Percentiles rank a stretch among this genome's conserved stretches.
phyloP scores from a whole-genome alignment of 2,888 invertebrate genomes.

The Hirtodrosophila duncani region DNA sequence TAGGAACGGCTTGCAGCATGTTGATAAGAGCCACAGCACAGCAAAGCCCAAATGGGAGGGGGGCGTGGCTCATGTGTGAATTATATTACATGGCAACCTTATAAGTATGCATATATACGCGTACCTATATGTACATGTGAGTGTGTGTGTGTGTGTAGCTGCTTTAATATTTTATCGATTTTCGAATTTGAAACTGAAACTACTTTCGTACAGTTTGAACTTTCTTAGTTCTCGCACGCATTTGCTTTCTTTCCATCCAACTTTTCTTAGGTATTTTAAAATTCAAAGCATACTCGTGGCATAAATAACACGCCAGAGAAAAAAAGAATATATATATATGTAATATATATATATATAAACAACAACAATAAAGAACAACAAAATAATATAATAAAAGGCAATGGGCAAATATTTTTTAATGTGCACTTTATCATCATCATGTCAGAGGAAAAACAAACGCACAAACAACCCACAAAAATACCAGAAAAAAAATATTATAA shows the following conservation, averaged over 20 bases:
- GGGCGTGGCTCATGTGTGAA: slow-evolving; percentile 48
- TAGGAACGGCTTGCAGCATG: slow-evolving; percentile 61
- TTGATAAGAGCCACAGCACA: slow-evolving; percentile 61
- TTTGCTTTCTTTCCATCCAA: not conserved
- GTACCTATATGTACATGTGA: not conserved
- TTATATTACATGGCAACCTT: slow-evolving; percentile 52
- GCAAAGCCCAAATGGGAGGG: slow-evolving; percentile 5
- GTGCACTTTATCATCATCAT: slow-evolving; percentile 62
- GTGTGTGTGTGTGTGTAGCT: no score
- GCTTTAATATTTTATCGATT: slow-evolving; percentile 37
- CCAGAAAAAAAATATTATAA: slow-evolving; percentile 5
- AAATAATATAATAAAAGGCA: slow-evolving; percentile 39
- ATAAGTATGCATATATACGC: slow-evolving; percentile 60
- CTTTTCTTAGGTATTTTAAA: slow-evolving; percentile 21
- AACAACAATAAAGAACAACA: slow-evolving; percentile 10
- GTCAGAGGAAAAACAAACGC: slow-evolving; percentile 36
- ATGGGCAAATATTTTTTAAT: slow-evolving; percentile 59
- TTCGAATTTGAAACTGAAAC: slow-evolving; percentile 27
- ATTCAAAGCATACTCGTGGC: slow-evolving; percentile 44
- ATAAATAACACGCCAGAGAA: slow-evolving; percentile 39
- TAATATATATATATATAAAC: slow-evolving; percentile 9
- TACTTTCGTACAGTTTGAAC: slow-evolving; percentile 20
- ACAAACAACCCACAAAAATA: slow-evolving; percentile 9
- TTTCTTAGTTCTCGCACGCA: not conserved
- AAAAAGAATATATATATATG: slow-evolving; percentile 1